phyloP scores from a whole-genome alignment of 2,113 vertebrate species.

The Alectura lathami region DNA sequence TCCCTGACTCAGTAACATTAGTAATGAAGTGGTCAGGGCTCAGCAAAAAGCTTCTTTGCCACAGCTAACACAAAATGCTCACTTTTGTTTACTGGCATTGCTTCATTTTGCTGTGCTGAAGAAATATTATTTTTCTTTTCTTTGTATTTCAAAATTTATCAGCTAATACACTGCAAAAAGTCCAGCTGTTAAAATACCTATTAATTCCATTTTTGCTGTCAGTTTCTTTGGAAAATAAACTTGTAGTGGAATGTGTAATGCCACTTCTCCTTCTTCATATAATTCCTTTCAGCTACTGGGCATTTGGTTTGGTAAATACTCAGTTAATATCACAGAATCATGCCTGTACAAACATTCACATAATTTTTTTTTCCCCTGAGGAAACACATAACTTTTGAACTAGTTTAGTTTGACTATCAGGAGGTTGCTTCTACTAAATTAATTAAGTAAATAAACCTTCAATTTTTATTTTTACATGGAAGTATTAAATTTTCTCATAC shows the following conservation, averaged over 20 bases:
- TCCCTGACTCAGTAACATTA: not conserved
- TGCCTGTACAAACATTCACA: not conserved
- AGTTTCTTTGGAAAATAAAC: not conserved
- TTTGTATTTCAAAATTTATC: not conserved
- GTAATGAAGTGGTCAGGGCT: not conserved
- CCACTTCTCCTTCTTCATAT: not conserved
- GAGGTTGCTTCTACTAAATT: not conserved
- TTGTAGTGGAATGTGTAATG: not conserved
- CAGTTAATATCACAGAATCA: not conserved
- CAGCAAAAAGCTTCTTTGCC: not conserved
- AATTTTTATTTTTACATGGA: not conserved
- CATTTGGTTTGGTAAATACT: not conserved
- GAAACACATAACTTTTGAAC: not conserved
- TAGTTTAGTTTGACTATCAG: not conserved
- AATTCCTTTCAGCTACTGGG: not conserved
- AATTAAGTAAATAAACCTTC: conserved; percentile 3
- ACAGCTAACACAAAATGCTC: not conserved
- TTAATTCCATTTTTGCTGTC: not conserved
- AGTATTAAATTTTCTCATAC: not conserved
- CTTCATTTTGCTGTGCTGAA: not conserved
- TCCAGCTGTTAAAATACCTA: not conserved
- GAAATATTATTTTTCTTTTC: not conserved
- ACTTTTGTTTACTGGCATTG: not conserved
- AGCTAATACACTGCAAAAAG: not conserved
- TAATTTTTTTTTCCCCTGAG: not conserved